A percentile compares a stretch with the other conserved stretches of the same genome.
These are phyloP conservation scores for Ichneumoninae sp. DNA, from an alignment of 2,888 invertebrate genomes.

Conservation along the genomic window DNA sequence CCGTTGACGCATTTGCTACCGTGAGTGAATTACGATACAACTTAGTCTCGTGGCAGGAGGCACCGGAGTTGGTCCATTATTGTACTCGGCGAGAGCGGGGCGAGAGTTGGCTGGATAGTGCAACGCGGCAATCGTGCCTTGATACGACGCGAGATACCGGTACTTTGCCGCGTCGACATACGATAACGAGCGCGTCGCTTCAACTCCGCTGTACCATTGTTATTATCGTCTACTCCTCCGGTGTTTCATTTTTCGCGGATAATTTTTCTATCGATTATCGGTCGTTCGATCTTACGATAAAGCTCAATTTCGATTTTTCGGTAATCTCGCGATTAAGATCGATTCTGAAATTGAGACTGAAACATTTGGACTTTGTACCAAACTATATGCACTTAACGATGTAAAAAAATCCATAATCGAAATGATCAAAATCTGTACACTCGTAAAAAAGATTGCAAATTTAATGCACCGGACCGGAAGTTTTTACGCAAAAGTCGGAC, in stretches of 20 bases:
- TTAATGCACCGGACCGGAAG: too few relatives aligned
- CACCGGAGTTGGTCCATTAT: background rate
- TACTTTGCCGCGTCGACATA: background rate
- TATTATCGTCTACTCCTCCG: background rate
- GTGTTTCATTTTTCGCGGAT: background rate
- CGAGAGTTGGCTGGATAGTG: background rate
- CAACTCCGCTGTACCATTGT: background rate
- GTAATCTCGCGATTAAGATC: too few relatives aligned
- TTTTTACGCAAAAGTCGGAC: too few relatives aligned
- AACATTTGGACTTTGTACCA: too few relatives aligned
- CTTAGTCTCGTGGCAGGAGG: background rate
- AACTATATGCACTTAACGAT: background rate
- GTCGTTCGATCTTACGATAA: too few relatives aligned
- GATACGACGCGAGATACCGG: background rate
- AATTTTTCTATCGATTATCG: too few relatives aligned
- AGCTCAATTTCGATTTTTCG: too few relatives aligned
- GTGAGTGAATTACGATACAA: conserved; percentile 23
- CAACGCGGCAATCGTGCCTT: background rate
- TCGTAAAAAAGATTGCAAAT: too few relatives aligned
- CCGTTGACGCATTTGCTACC: conserved; percentile 20
- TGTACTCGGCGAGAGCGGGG: conserved; percentile 1
- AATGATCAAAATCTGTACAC: background rate
- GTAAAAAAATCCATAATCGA: background rate
- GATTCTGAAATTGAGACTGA: too few relatives aligned
- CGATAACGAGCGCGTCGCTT: background rate